phyloP scores from a whole-genome alignment of 2,888 invertebrate species.

The Cybosia mesomella region DNA sequence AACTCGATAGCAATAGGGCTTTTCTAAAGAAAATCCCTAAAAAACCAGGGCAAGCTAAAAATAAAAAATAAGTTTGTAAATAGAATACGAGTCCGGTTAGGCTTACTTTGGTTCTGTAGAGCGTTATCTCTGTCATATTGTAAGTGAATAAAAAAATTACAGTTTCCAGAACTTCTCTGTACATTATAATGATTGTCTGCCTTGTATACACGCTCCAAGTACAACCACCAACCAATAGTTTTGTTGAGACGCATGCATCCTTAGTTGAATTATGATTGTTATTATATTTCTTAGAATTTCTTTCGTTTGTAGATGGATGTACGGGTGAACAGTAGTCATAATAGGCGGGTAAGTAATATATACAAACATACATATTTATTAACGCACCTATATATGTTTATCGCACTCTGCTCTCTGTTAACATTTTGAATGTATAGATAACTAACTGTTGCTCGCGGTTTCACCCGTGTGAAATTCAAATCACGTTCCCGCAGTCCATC shows the following conservation, averaged over 20 bases:
- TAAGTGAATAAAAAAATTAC: no score
- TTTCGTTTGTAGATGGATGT: conserved; percentile 88
- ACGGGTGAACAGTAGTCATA: conserved; percentile 87
- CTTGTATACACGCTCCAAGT: conserved; percentile 14
- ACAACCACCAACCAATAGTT: conserved; percentile 16
- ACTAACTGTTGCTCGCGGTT: no score
- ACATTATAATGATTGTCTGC: not conserved
- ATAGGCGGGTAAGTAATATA: conserved; percentile 85
- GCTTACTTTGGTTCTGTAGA: not conserved
- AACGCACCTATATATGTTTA: conserved; percentile 52
- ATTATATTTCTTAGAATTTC: conserved; percentile 78
- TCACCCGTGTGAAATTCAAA: no score
- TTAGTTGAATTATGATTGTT: conserved; percentile 60
- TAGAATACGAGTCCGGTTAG: no score
- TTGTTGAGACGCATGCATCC: conserved; percentile 49
- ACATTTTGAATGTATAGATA: conserved; percentile 40
- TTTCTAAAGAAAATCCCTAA: no score
- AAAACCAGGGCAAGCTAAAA: no score
- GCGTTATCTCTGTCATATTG: not conserved
- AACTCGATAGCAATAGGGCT: no score
- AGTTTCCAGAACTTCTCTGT: not conserved
- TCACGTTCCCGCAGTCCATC: no score
- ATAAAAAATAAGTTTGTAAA: no score
- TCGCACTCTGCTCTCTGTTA: conserved; percentile 35
- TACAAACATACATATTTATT: conserved; percentile 67